These are phyloP conservation scores for Kryptopterus vitreolus DNA, from an alignment of 2,797 vertebrate genomes.

Conservation along the genomic window DNA sequence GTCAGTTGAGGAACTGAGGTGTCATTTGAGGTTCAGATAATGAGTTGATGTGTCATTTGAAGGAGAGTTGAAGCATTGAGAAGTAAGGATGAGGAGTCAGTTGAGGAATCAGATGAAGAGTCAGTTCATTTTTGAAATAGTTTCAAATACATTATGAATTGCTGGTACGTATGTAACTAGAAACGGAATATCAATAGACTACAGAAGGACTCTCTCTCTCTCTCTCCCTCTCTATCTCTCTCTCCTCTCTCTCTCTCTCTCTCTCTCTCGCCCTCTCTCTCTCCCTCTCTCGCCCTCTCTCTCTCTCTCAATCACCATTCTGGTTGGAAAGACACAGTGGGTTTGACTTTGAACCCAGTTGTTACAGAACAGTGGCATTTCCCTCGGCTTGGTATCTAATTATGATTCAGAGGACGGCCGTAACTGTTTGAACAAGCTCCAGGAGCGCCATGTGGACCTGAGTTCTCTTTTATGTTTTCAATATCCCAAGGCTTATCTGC, in stretches of 20 bases:
- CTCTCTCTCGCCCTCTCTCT: no score
- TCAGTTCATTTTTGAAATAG: conserved; percentile 17
- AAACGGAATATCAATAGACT: conserved; percentile 9
- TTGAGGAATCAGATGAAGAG: no score
- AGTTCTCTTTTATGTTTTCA: conserved; percentile 27
- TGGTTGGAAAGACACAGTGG: conserved; percentile 37
- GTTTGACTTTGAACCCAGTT: conserved; percentile 44
- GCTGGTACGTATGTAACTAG: conserved; percentile 21
- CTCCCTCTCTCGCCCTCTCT: no score
- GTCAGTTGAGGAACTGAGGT: no score
- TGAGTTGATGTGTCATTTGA: no score
- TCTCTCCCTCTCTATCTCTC: no score
- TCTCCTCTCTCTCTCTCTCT: no score
- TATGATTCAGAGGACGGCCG: conserved; percentile 20
- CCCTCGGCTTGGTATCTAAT: conserved; percentile 2
- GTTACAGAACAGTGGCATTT: conserved; percentile 16
- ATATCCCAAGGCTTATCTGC: neutral
- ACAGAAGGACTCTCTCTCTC: conserved; percentile 44
- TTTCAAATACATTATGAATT: conserved; percentile 20
- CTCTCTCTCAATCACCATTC: conserved; percentile 40
- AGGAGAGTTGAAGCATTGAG: no score
- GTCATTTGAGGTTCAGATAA: no score
- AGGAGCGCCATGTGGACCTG: conserved; percentile 20
- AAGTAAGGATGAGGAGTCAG: no score
- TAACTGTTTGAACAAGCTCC: conserved; percentile 42